Evolutionary conservation across 2,797 vertebrate species (phyloP).

Genomic region (Hippocampus kuda): DNA sequence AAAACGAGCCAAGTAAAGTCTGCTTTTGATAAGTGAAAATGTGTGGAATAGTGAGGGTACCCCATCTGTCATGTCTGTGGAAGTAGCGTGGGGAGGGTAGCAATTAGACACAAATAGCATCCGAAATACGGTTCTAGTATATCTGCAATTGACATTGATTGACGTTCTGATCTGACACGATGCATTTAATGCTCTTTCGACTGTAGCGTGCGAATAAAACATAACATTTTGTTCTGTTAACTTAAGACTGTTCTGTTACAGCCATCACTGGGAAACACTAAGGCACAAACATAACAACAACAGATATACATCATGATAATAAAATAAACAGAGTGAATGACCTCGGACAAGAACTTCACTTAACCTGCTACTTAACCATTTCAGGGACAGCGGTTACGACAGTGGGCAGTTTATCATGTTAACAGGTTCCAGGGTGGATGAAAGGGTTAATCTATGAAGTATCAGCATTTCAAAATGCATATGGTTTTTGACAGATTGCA

Average conservation of each 20-base stretch:
- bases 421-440: too few species aligned
- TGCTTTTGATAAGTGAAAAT: not conserved
- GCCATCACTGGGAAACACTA: not conserved
- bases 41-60: not conserved
- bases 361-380: too few species aligned
- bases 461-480: too few species aligned
- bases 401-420: too few species aligned
- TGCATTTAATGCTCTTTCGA: not conserved
- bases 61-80: not conserved
- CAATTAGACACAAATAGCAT: not conserved
- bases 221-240: not conserved
- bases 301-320: too few species aligned
- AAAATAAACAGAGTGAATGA: too few species aligned
- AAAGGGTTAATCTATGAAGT: too few species aligned
- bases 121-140: not conserved
- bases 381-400: too few species aligned
- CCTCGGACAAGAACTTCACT: too few species aligned
- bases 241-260: not conserved
- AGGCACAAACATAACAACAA: too few species aligned
- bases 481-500: too few species aligned
- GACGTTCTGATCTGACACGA: not conserved
- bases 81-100: not conserved
- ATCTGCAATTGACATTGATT: not conserved
- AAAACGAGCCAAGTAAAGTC: not conserved
- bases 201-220: not conserved